Percentiles rank a stretch among this genome's conserved stretches.
Evolutionary conservation across 1,140 invertebrate species (phyloP).

Genomic region (Drosophila kurseongensis): DNA sequence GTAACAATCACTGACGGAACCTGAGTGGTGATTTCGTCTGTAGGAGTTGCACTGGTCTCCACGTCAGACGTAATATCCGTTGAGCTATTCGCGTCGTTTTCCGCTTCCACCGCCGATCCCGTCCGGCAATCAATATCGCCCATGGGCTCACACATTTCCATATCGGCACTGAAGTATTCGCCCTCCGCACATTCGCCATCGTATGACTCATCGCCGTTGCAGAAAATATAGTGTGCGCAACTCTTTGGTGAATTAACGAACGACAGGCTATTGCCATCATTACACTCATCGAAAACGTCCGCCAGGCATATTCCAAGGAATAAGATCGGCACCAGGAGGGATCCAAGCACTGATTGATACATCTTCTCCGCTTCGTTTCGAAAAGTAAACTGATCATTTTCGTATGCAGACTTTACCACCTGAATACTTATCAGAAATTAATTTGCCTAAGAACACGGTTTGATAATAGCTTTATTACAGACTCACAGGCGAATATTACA

Average conservation of each 20-base stretch:
- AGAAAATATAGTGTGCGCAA: conserved; percentile 69
- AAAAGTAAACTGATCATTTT: conserved; percentile 27
- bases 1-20: not conserved
- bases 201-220: conserved; percentile 71
- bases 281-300: conserved; percentile 66
- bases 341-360: not conserved
- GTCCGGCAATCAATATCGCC: conserved; percentile 64
- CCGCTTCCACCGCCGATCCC: conserved; percentile 18
- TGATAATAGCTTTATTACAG: conserved; percentile 51
- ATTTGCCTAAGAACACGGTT: conserved; percentile 48
- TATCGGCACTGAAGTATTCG: conserved; percentile 58
- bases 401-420: not conserved
- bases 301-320: conserved; percentile 3
- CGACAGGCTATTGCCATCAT: conserved; percentile 12
- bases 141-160: conserved; percentile 71
- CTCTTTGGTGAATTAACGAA: conserved; percentile 60
- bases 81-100: not conserved
- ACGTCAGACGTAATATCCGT: not conserved
- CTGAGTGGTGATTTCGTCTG: not conserved
- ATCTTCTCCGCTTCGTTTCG: conserved; percentile 25
- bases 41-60: not conserved
- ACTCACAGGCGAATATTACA: conserved; percentile 32
- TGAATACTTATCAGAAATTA: conserved; percentile 37
- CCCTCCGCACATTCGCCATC: conserved; percentile 71
- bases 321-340: not conserved